Evolutionary conservation across 2,888 invertebrate genomes (phyloP).

Genomic region (Crematogaster levior): DNA sequence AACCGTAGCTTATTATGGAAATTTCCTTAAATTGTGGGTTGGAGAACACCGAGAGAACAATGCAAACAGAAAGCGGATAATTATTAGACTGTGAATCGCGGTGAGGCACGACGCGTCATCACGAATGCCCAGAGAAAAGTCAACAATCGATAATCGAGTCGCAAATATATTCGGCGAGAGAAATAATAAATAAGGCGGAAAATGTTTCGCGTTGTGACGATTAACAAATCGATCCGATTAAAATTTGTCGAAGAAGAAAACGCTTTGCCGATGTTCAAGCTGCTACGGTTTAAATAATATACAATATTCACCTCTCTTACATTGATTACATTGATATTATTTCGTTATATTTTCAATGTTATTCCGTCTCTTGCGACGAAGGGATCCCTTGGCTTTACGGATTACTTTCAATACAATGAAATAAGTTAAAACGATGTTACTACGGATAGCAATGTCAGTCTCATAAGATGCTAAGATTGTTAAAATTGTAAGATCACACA

Average conservation of each 20-base stretch:
- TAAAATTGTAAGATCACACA: not conserved
- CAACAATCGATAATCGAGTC: constrained; percentile 45
- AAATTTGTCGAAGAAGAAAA: not conserved
- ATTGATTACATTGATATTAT: not conserved
- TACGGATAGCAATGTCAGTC: not conserved
- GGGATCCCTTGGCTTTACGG: not conserved
- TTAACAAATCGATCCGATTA: constrained; percentile 26
- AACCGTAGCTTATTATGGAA: constrained; percentile 78
- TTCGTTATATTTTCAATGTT: not conserved
- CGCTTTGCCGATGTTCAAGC: not conserved
- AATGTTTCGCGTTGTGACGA: constrained; percentile 25
- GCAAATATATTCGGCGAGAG: constrained; percentile 42
- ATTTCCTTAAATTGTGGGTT: constrained; percentile 78
- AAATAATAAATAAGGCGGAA: constrained; percentile 31
- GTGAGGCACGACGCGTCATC: constrained; percentile 50
- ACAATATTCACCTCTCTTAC: not conserved
- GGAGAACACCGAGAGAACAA: constrained; percentile 72
- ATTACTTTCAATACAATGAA: not conserved
- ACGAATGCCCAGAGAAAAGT: constrained; percentile 42
- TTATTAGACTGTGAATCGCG: constrained; percentile 76
- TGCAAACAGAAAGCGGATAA: constrained; percentile 81
- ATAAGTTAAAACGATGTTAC: not conserved
- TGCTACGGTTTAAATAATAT: constrained; percentile 4
- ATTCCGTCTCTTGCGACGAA: not conserved
- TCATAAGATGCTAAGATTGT: not conserved